Evolutionary conservation across 2,113 vertebrate species (phyloP), one percentile per base, ranked within the genome.

Genomic region (Chloroceryle aenea): DNA sequence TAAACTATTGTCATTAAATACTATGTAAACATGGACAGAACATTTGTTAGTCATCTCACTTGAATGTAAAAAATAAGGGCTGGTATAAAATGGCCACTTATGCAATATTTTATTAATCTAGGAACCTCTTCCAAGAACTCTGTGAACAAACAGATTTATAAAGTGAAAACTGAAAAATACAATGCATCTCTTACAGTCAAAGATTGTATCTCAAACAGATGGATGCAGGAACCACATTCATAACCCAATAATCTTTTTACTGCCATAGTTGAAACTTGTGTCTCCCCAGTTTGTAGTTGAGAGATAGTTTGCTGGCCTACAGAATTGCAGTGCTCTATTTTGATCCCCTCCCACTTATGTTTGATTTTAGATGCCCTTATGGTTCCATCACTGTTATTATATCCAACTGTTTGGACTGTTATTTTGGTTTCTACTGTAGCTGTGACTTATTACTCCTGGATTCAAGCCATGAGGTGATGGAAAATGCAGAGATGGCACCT

Each of bases 111-210:
- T 27, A 85, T 45, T 26, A 77, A 69, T 85, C 62, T 62, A 94
- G 34, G n/a, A 96, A 52, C 7, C 22, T 92, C 67, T 67, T 94
- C 88, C 92, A 91, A 79, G 52, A 76, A 52, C 6, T 86, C 32
- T 38, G 40, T 45, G 34, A 47, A 90, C 48, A 93, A 94, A 87
- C 17, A 87, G 79, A 89, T 95, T 97, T 95, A 92, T 86, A 92
- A 93, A 36, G 76, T 78, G 43, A 84, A 94, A 95, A 50, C 38
- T 85, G 62, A 69, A 79, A 76, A 89, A 30, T 50, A 74, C 68
- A 92, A 92, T 89, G 53, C 69, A 68, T 4, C 8, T 76, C 73
- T 87, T 74, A 47, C 25, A 90, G 89, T 38, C 40, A 86, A 90
- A 88, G 94, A 25, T 26, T 89, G 34, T 85, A 7, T 90, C 64